These are phyloP conservation scores for Rhogogaster chlorosoma DNA, from an alignment of 2,888 invertebrate genomes.

Conservation along the genomic window DNA sequence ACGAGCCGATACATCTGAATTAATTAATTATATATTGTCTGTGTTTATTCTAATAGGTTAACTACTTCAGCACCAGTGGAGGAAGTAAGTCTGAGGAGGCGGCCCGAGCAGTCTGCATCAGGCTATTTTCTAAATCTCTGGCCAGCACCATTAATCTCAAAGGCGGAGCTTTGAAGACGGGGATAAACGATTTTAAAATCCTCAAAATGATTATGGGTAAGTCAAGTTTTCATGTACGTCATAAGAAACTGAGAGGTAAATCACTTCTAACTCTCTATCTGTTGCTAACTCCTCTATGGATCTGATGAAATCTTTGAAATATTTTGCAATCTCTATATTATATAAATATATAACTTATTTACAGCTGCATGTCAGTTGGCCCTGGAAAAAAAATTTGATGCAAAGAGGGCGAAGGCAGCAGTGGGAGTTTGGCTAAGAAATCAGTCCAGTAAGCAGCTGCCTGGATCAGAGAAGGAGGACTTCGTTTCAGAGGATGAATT, in stretches of 20 bases:
- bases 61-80: slow-evolving; percentile 13
- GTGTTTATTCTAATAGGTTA: no score
- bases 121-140: neutral
- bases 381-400: neutral
- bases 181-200: neutral
- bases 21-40: no score
- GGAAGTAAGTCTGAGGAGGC: neutral
- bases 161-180: neutral
- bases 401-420: neutral
- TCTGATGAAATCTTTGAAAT: neutral
- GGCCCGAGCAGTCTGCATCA: slow-evolving; percentile 7
- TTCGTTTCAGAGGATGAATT: no score
- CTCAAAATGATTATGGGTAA: neutral
- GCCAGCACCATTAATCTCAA: slow-evolving; percentile 7
- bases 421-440: neutral
- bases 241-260: no score
- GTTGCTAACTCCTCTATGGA: neutral
- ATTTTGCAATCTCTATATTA: no score
- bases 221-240: no score
- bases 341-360: neutral
- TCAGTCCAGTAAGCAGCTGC: neutral
- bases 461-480: no score
- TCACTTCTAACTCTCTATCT: no score
- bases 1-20: no score
- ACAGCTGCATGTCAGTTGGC: neutral